Evolutionary conservation across 1,140 invertebrate genomes (phyloP).

Genomic region (Anoplophora glabripennis): DNA sequence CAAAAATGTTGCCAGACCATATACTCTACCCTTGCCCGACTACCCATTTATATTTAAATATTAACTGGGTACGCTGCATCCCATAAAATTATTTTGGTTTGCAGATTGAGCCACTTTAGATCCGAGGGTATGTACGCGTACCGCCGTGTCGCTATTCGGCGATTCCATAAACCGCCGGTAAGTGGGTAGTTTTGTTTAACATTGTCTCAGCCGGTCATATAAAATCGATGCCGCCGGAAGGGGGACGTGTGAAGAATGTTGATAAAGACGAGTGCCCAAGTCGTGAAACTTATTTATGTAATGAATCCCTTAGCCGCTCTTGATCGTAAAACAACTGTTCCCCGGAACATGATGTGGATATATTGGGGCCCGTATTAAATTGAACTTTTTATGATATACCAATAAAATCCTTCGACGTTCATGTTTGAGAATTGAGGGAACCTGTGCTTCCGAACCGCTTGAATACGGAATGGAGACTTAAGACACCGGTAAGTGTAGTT

Average conservation of each 20-base stretch:
- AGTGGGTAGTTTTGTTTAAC: constrained; percentile 19
- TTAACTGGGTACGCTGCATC: neutral
- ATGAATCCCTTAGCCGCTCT: constrained; percentile 24
- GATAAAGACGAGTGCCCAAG: constrained; percentile 10
- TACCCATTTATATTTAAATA: constrained; percentile 9
- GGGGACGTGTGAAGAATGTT: constrained; percentile 16
- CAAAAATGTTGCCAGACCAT: neutral
- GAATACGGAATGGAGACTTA: too few species aligned
- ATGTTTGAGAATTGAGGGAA: neutral
- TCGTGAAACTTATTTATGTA: constrained; percentile 26
- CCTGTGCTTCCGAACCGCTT: constrained; percentile 8
- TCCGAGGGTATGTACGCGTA: neutral
- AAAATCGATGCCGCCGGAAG: constrained; percentile 15
- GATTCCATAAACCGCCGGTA: neutral
- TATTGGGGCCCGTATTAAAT: constrained; percentile 17
- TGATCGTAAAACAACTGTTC: constrained; percentile 24
- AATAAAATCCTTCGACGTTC: neutral
- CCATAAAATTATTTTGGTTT: constrained; percentile 7
- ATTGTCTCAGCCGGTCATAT: constrained; percentile 16
- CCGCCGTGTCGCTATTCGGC: too few species aligned
- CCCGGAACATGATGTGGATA: constrained; percentile 16
- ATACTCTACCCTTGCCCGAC: neutral
- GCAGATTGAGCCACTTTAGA: constrained; percentile 1
- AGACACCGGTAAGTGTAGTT: too few species aligned
- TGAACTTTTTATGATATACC: constrained; percentile 16